Base-by-base conservation (phyloP, 2,888 invertebrate species). In the Phytoseiulus persimilis region DNA sequence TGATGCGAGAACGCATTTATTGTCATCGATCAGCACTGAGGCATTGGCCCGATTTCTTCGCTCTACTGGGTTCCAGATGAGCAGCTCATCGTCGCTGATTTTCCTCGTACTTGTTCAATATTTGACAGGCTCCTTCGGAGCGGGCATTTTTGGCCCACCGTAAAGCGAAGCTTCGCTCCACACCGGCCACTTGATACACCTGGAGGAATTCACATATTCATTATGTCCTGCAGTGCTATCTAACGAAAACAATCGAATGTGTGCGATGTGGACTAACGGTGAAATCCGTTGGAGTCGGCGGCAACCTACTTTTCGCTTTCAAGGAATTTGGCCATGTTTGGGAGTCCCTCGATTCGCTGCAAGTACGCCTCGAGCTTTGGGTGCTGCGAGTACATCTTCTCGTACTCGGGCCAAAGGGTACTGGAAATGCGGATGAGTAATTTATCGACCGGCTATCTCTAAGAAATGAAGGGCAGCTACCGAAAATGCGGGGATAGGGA, bases 301-400 rank as follows among this genome's bases (percentile, higher is more conserved):
- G n/a, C n/a, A 5, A n/a, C 87, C 28, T 87, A 87, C 87, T 87
- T 87, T n/a, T 87, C 87, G 18, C 87, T 87, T 33, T 87, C 39
- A 32, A 87, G 87, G 18, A 87, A 87, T n/a, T 87, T 87, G 5
- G 87, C 87, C 39, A 87, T n/a, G 32, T 87, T 87, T 6, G 87
- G 87, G 11, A 87, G 87, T 39, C 28, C 87, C 31, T 87, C 87
- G 87, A 87, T 33, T 18, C 87, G 32, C 31, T 87, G 18, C 32
- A 87, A 33, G 23, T 87, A 87, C 28, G 87, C 32, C 28, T 87
- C 33, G 32, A 87, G 32, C 14, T 87, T 33, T 23, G 87, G 87
- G n/a, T 39, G 45, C 18, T 33, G 18, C 28, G 87, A 33, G 18
- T 32, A 32, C 87, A 87, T 87, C 39, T 87, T 87, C 45, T 87